Evolutionary conservation across 2,888 invertebrate species (phyloP).

Genomic region (Elaeidobius kamerunicus): DNA sequence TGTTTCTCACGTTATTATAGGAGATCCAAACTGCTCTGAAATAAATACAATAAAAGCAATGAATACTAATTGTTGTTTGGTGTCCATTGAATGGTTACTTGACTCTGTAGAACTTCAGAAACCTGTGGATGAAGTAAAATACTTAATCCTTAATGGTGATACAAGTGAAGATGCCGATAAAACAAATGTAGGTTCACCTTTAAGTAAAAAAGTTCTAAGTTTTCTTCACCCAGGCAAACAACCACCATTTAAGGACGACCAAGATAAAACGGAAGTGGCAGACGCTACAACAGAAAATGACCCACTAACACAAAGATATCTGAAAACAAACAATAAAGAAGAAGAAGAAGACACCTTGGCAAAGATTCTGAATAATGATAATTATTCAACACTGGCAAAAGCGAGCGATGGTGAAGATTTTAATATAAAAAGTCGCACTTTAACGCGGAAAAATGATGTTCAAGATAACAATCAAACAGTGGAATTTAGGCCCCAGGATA

Average conservation of each 20-base stretch:
- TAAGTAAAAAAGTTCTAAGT: constrained; percentile 56
- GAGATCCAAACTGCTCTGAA: constrained; percentile 55
- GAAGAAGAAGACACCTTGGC: constrained; percentile 41
- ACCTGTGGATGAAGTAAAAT: constrained; percentile 56
- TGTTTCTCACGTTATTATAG: constrained; percentile 78
- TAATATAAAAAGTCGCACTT: not conserved
- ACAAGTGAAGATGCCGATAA: constrained; percentile 50
- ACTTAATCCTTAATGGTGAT: constrained; percentile 37
- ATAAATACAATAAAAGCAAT: constrained; percentile 44
- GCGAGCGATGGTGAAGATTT: constrained; percentile 8
- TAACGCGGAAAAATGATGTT: not conserved
- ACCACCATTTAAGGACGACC: not conserved
- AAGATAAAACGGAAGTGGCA: not conserved
- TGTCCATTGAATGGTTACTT: constrained; percentile 72
- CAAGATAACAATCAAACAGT: constrained; percentile 3
- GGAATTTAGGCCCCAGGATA: constrained; percentile 28
- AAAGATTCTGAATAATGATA: constrained; percentile 34
- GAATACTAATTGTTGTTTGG: constrained; percentile 49
- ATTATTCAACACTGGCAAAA: not conserved
- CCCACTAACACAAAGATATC: constrained; percentile 42
- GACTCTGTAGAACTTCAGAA: constrained; percentile 64
- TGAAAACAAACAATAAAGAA: constrained; percentile 28
- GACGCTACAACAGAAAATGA: constrained; percentile 26
- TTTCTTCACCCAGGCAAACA: constrained; percentile 3
- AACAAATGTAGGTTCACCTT: constrained; percentile 51